Evolutionary conservation across 2,797 vertebrate genomes (phyloP).

Genomic region (Coilia nasus): DNA sequence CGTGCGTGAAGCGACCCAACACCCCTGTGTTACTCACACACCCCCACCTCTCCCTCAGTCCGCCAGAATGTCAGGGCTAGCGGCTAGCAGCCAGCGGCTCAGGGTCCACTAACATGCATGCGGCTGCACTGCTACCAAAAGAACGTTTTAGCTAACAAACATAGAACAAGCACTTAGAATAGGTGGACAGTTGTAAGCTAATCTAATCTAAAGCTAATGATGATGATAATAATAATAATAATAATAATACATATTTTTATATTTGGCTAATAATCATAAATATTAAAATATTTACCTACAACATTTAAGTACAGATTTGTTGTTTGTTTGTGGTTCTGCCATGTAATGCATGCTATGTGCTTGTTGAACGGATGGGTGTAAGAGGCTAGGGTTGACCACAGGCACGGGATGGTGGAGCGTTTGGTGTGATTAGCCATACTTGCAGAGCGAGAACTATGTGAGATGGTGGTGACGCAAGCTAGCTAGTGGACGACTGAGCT

Average conservation of each 20-base stretch:
- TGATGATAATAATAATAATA: no score
- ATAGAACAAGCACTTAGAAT: not conserved
- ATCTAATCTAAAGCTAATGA: no score
- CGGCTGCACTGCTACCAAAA: not conserved
- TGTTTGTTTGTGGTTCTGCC: not conserved
- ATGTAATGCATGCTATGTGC: not conserved
- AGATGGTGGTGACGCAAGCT: not conserved
- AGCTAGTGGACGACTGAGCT: not conserved
- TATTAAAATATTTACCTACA: not conserved
- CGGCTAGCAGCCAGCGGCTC: not conserved
- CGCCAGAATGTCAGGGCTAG: not conserved
- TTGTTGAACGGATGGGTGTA: not conserved
- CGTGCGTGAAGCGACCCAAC: not conserved
- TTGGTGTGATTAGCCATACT: not conserved
- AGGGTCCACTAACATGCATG: slow-evolving; percentile 29
- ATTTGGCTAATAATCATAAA: no score
- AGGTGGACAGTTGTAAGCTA: no score
- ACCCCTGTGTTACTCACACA: not conserved
- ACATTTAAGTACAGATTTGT: not conserved
- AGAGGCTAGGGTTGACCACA: not conserved
- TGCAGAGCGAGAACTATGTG: not conserved
- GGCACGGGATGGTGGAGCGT: not conserved
- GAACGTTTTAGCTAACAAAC: not conserved
- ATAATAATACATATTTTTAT: no score
- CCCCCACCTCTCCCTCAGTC: not conserved